phyloP scores from a whole-genome alignment of 2,888 invertebrate genomes.

The Perizoma flavofasciatum region DNA sequence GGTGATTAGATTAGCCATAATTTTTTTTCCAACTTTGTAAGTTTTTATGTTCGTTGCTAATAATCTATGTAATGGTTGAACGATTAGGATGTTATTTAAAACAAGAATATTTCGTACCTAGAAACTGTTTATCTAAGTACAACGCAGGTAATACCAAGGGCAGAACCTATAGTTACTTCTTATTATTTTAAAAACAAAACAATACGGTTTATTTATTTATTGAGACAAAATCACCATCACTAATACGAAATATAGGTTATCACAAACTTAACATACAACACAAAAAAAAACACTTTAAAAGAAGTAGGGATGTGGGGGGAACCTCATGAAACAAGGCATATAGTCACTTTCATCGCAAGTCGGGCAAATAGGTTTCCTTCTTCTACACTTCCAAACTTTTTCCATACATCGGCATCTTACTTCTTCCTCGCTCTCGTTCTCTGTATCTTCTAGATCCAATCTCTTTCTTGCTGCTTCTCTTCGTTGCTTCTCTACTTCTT shows the following conservation, averaged over 20 bases:
- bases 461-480: slow-evolving; percentile 33
- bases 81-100: too few relatives aligned
- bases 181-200: neutral
- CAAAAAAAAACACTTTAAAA: slow-evolving; percentile 18
- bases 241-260: slow-evolving; percentile 1
- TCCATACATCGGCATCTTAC: slow-evolving; percentile 41
- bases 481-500: slow-evolving; percentile 24
- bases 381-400: slow-evolving; percentile 35
- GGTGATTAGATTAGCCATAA: too few relatives aligned
- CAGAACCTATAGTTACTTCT: too few relatives aligned
- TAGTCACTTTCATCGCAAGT: slow-evolving; percentile 35
- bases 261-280: neutral
- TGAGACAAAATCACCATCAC: slow-evolving; percentile 10
- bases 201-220: slow-evolving; percentile 12
- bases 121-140: too few relatives aligned
- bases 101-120: too few relatives aligned
- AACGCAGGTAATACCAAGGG: too few relatives aligned
- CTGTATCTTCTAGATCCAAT: slow-evolving; percentile 42
- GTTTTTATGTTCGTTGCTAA: too few relatives aligned
- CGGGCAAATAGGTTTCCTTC: slow-evolving; percentile 25
- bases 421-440: slow-evolving; percentile 39
- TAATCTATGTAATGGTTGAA: too few relatives aligned
- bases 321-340: slow-evolving; percentile 37
- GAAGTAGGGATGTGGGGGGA: slow-evolving; percentile 39
- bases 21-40: too few relatives aligned